Conservation (phyloP, 2,113 vertebrate species). For the Macrotus californicus region DNA sequence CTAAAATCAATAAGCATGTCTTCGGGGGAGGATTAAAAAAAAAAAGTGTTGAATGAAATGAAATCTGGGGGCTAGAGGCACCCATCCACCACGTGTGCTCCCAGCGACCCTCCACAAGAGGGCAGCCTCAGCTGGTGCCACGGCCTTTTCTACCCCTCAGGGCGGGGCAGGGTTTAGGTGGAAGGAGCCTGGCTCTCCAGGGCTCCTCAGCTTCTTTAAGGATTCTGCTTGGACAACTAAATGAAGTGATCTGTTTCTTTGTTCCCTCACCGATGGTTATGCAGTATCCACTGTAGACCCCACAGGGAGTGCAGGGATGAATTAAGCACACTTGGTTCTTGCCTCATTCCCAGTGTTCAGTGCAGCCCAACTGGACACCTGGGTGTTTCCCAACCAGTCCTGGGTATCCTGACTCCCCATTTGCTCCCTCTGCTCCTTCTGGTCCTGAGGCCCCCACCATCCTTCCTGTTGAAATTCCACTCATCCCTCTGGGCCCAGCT, state of each 20-base stretch:
- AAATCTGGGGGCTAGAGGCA: neutral
- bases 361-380: neutral
- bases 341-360: neutral
- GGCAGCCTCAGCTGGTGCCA: slow-evolving; percentile 45
- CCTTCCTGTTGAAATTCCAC: neutral
- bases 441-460: fast-evolving
- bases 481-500: neutral
- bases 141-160: fast-evolving
- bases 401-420: neutral
- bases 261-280: neutral
- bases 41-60: neutral
- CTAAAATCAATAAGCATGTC: too few relatives aligned
- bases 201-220: neutral
- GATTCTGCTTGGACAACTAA: neutral
- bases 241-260: neutral
- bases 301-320: neutral
- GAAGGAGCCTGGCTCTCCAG: neutral
- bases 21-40: too few relatives aligned
- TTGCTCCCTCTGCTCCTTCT: neutral
- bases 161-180: neutral
- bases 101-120: slow-evolving; percentile 49
- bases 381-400: neutral
- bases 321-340: neutral
- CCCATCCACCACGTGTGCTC: neutral
- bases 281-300: neutral